A percentile compares a stretch with the other conserved stretches of the same genome.
These are phyloP conservation scores for Scomber scombrus DNA, from an alignment of 2,113 vertebrate genomes.

Conservation along the genomic window DNA sequence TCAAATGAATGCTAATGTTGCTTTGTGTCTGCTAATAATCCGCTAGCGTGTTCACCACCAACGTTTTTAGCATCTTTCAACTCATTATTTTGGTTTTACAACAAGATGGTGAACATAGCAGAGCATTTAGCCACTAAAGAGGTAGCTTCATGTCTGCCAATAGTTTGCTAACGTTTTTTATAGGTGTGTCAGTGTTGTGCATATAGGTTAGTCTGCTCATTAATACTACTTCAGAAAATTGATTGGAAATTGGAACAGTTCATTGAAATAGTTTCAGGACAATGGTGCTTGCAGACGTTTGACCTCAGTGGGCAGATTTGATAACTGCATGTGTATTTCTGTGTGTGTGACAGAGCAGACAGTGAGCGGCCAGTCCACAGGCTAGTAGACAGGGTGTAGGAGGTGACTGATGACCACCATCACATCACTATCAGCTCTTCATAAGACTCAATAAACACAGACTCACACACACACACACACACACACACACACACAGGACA, in stretches of 20 bases:
- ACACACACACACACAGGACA: not conserved
- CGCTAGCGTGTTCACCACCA: too few species aligned
- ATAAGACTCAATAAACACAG: slow-evolving; percentile 55
- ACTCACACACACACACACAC: slow-evolving; percentile 13
- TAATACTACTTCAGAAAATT: not conserved
- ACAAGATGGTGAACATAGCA: too few species aligned
- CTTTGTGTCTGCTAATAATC: too few species aligned
- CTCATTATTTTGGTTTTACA: too few species aligned
- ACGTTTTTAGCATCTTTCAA: too few species aligned
- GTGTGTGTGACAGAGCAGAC: slow-evolving; percentile 39
- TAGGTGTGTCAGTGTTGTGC: too few species aligned
- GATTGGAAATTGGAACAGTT: not conserved
- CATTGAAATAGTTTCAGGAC: not conserved
- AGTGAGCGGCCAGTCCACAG: slow-evolving; percentile 39
- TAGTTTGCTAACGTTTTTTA: too few species aligned
- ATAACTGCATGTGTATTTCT: slow-evolving; percentile 23
- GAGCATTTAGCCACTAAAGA: too few species aligned
- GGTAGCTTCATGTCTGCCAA: too few species aligned
- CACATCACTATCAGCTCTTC: slow-evolving; percentile 74
- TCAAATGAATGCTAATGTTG: too few species aligned
- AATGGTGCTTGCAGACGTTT: not conserved
- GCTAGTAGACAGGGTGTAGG: slow-evolving; percentile 59
- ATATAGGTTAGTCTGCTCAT: too few species aligned
- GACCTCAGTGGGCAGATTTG: slow-evolving; percentile 21
- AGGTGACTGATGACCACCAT: slow-evolving; percentile 76